A percentile compares a stretch with the other conserved stretches of the same genome.
Evolutionary conservation across 2,113 vertebrate species (phyloP).

Genomic region (Silurus meridionalis): DNA sequence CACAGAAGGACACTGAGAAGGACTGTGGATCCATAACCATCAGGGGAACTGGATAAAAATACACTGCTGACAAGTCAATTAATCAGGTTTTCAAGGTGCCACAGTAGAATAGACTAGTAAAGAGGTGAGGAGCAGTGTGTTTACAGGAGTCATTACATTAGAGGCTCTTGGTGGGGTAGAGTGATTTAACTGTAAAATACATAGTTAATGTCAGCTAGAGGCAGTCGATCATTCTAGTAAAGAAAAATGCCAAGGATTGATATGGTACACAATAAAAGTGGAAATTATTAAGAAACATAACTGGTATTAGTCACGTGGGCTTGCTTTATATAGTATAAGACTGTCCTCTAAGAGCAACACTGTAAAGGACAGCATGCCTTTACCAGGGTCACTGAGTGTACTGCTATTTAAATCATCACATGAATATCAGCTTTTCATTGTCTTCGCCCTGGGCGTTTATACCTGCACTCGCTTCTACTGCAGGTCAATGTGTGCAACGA

Average conservation of each 20-base stretch:
- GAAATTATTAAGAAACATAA: not conserved
- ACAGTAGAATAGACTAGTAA: conserved; percentile 74
- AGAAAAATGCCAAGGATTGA: not conserved
- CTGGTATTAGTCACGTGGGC: not conserved
- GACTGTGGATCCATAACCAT: conserved; percentile 69
- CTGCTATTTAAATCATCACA: conserved; percentile 22
- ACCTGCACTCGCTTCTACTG: conserved; percentile 11
- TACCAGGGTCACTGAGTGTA: conserved; percentile 28
- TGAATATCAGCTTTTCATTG: conserved; percentile 33
- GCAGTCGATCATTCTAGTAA: not conserved
- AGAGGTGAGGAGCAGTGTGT: conserved; percentile 67
- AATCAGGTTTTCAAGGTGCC: conserved; percentile 82
- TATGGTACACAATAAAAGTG: not conserved
- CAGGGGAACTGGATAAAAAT: conserved; percentile 79
- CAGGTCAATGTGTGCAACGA: conserved; percentile 49
- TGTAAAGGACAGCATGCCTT: conserved; percentile 25
- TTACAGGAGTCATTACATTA: conserved; percentile 54
- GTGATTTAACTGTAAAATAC: conserved; percentile 45
- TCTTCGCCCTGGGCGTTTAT: conserved; percentile 39
- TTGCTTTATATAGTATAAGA: conserved; percentile 4
- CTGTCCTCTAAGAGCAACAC: conserved; percentile 5
- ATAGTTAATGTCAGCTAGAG: conserved; percentile 28
- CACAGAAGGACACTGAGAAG: conserved; percentile 75
- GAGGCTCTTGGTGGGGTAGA: conserved; percentile 16
- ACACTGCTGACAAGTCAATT: conserved; percentile 85